Evolutionary conservation across 2,113 vertebrate species (phyloP).

Genomic region (Mormyrus lacerda): DNA sequence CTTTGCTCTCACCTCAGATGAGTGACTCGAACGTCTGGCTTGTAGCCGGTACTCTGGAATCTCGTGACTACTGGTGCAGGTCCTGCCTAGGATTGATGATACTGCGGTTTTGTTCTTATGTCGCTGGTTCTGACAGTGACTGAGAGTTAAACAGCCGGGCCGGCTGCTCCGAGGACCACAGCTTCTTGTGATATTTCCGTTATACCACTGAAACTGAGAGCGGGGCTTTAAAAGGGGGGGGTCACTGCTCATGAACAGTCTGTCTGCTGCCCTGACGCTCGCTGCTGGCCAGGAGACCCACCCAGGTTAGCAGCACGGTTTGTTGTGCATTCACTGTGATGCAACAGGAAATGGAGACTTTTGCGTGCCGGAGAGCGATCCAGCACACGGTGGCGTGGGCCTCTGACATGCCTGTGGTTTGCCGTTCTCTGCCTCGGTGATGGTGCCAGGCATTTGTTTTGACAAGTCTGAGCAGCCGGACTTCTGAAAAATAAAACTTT

Average conservation of each 20-base stretch:
- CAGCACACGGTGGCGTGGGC: background rate
- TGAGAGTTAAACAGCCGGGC: background rate
- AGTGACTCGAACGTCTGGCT: background rate
- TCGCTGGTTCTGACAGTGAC: background rate
- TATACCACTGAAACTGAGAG: background rate
- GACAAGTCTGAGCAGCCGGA: background rate
- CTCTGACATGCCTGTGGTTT: background rate
- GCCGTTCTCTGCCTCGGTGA: background rate
- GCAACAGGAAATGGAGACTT: background rate
- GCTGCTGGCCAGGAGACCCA: background rate
- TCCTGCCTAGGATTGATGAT: background rate
- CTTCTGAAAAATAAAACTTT: constrained; percentile 7
- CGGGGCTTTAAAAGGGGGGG: no score
- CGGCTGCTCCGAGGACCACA: background rate
- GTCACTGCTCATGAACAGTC: background rate
- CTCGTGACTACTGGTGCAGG: background rate
- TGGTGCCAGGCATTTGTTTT: background rate
- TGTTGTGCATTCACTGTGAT: background rate
- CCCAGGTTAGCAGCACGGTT: background rate
- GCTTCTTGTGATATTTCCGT: background rate
- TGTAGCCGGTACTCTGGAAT: background rate
- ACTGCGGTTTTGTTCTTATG: background rate
- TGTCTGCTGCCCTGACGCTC: background rate
- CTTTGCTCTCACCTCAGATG: background rate
- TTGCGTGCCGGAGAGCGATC: background rate